Evolutionary conservation across 2,888 invertebrate species (phyloP).

Genomic region (Cinara cedri): DNA sequence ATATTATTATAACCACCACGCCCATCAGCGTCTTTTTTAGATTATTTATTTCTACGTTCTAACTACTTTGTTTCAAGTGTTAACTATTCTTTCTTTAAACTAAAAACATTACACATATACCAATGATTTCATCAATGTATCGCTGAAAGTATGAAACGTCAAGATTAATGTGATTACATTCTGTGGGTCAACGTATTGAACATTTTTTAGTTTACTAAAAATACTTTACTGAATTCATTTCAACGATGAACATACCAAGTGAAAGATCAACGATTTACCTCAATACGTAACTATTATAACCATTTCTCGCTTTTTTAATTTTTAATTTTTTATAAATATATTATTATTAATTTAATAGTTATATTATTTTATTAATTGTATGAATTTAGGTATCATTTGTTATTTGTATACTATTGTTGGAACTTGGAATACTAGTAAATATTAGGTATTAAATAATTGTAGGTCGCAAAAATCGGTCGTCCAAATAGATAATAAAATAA

Average conservation of each 20-base stretch:
- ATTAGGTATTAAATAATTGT: neutral
- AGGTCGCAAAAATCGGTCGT: too few relatives aligned
- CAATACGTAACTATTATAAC: conserved; percentile 8
- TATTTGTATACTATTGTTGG: neutral
- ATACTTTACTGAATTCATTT: too few relatives aligned
- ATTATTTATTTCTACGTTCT: too few relatives aligned
- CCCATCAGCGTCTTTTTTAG: too few relatives aligned
- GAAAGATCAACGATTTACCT: too few relatives aligned
- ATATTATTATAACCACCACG: too few relatives aligned
- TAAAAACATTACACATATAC: neutral
- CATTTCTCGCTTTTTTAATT: neutral
- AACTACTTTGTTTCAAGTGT: neutral
- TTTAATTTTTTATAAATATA: neutral
- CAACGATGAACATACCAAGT: neutral
- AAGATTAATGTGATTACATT: neutral
- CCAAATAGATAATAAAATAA: too few relatives aligned
- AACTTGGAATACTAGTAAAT: neutral
- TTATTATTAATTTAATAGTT: neutral
- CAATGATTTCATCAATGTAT: neutral
- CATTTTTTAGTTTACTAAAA: neutral
- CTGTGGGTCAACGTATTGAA: too few relatives aligned
- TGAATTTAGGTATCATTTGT: neutral
- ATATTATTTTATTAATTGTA: too few relatives aligned
- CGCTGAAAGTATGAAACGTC: neutral
- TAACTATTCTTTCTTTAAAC: neutral